phyloP scores from a whole-genome alignment of 2,888 invertebrate genomes.

The Galeopsomyia nigrocyanea region DNA sequence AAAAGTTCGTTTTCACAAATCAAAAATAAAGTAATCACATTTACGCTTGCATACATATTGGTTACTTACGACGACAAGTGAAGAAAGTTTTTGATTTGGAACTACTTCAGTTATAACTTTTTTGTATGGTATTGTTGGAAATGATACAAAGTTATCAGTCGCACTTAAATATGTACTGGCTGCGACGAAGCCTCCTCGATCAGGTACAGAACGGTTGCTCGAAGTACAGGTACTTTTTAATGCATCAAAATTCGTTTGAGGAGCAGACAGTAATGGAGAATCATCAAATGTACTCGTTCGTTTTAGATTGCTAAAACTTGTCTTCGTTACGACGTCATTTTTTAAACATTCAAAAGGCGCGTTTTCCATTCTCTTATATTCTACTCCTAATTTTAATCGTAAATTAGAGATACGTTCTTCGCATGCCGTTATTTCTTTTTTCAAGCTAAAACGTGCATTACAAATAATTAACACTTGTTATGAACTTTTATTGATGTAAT shows the following conservation, averaged over 20 bases:
- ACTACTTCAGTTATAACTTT: not conserved
- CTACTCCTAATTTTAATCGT: slow-evolving; percentile 9
- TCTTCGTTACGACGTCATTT: no score
- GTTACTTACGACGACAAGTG: not conserved
- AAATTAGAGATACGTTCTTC: slow-evolving; percentile 7
- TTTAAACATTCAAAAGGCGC: no score
- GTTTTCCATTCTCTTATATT: not conserved
- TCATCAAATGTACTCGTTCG: no score
- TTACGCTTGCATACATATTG: no score
- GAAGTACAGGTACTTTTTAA: no score
- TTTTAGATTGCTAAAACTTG: no score
- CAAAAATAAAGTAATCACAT: slow-evolving; percentile 38
- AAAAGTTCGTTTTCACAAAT: not conserved
- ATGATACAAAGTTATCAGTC: slow-evolving; percentile 9
- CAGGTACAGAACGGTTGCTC: no score
- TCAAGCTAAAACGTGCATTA: slow-evolving; percentile 17
- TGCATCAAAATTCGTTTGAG: no score
- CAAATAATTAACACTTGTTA: not conserved
- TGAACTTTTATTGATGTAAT: not conserved
- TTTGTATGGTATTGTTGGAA: slow-evolving; percentile 6
- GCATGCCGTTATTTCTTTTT: slow-evolving; percentile 12
- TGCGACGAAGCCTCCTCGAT: slow-evolving; percentile 13
- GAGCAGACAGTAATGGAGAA: no score
- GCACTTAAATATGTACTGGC: slow-evolving; percentile 18
- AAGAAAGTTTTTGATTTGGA: not conserved